Conservation (phyloP, 2,113 vertebrate genomes). For the Talpa occidentalis region DNA sequence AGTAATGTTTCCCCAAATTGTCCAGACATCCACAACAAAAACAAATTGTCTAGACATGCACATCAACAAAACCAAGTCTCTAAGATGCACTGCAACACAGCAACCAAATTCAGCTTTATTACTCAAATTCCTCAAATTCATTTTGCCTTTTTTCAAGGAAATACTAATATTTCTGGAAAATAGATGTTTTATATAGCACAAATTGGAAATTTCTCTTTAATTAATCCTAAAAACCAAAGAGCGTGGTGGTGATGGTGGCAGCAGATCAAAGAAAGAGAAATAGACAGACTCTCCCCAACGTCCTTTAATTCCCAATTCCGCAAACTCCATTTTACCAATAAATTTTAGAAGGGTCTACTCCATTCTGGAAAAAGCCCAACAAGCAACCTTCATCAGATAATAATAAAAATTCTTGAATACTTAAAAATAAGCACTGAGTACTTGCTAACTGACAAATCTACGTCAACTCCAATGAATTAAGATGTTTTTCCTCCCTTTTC, state of each 20-base stretch:
- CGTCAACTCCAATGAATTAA: conserved; percentile 42
- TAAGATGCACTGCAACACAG: not conserved
- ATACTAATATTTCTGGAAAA: conserved; percentile 3
- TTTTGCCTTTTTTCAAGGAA: not conserved
- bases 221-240: not conserved
- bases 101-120: conserved; percentile 27
- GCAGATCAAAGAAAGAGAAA: not conserved
- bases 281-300: not conserved
- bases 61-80: not conserved
- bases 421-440: not conserved
- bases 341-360: not conserved
- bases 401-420: conserved; percentile 23
- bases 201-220: conserved; percentile 30
- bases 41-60: not conserved
- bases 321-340: not conserved
- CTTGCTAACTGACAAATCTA: not conserved
- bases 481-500: conserved; percentile 20
- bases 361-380: not conserved
- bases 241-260: not conserved
- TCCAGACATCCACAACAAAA: conserved; percentile 11
- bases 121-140: conserved; percentile 32
- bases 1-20: not conserved
- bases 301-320: not conserved
- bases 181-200: not conserved
- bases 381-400: conserved; percentile 47